Percentiles rank a stretch among this genome's conserved stretches.
phyloP scores from a whole-genome alignment of 2,888 invertebrate genomes.

The Drosophila pseudotakahashii region DNA sequence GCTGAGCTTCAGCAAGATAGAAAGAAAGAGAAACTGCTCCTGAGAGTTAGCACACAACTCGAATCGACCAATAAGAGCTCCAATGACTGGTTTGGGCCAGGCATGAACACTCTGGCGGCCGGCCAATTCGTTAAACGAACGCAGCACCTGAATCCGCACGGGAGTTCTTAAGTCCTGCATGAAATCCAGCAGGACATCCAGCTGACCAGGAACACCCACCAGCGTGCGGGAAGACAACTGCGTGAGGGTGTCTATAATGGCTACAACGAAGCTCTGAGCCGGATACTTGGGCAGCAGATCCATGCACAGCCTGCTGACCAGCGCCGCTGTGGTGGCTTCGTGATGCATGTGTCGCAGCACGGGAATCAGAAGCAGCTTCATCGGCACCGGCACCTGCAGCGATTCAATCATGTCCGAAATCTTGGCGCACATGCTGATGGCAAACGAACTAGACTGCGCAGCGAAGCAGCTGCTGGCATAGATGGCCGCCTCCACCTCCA shows the following conservation, averaged over 20 bases:
- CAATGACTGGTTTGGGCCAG: constrained; percentile 88
- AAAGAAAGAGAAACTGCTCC: constrained; percentile 83
- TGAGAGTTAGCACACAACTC: constrained; percentile 80
- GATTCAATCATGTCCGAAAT: constrained; percentile 98
- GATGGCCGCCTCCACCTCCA: constrained; percentile 98
- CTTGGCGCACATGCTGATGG: constrained; percentile 97
- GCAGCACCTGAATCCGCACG: constrained; percentile 88
- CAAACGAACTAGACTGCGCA: constrained; percentile 97
- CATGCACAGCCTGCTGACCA: constrained; percentile 90
- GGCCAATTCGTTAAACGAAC: constrained; percentile 89
- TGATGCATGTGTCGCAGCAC: constrained; percentile 97
- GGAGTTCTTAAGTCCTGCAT: constrained; percentile 89
- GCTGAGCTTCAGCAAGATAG: constrained; percentile 82
- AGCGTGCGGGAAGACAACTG: constrained; percentile 94
- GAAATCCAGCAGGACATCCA: constrained; percentile 88
- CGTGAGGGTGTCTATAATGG: constrained; percentile 94
- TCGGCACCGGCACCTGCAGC: constrained; percentile 95
- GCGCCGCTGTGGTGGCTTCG: constrained; percentile 86
- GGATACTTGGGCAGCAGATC: constrained; percentile 91
- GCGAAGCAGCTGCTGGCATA: constrained; percentile 98
- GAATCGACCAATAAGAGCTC: constrained; percentile 80
- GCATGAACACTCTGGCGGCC: constrained; percentile 89
- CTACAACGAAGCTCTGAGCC: constrained; percentile 91
- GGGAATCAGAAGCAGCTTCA: constrained; percentile 95
- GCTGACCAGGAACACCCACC: constrained; percentile 95